Percentiles rank a stretch among this genome's conserved stretches.
Conservation (phyloP, 2,888 invertebrate species). For the Ectobius pallidus region DNA sequence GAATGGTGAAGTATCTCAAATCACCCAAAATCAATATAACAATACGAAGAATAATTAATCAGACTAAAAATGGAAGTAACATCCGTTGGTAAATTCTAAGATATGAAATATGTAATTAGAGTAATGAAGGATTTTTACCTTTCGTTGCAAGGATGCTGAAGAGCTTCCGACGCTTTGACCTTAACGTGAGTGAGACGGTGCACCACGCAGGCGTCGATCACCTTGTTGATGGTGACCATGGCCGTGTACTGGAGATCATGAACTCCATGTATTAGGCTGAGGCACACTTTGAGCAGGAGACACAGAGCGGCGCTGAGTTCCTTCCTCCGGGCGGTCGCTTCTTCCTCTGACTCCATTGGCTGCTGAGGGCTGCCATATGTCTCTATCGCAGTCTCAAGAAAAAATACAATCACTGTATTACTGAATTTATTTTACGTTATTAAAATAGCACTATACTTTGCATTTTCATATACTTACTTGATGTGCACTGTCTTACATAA, state of each 20-base stretch:
- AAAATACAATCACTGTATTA: too few species aligned
- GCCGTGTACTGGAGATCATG: constrained; percentile 66
- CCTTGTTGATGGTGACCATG: constrained; percentile 63
- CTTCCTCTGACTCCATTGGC: constrained; percentile 35
- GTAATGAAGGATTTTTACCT: constrained; percentile 13
- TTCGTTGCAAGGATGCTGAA: constrained; percentile 48
- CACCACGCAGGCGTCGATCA: constrained; percentile 60
- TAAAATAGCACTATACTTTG: too few species aligned
- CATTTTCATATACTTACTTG: too few species aligned
- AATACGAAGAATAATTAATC: too few species aligned
- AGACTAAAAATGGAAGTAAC: too few species aligned
- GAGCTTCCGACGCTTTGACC: constrained; percentile 47
- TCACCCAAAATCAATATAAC: too few species aligned
- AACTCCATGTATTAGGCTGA: constrained; percentile 62
- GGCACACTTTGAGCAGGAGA: constrained; percentile 60
- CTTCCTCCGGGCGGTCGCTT: constrained; percentile 37
- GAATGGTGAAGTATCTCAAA: too few species aligned
- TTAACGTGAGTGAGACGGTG: constrained; percentile 51
- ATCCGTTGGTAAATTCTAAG: too few species aligned
- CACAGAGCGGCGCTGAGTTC: constrained; percentile 58
- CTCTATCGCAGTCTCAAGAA: constrained; percentile 52
- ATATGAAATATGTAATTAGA: too few species aligned
- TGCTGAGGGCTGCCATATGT: constrained; percentile 49
- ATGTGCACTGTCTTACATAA: too few species aligned
- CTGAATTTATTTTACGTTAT: too few species aligned